Conservation (phyloP, 2,797 vertebrate species). For the Centroberyx gerrardi region DNA sequence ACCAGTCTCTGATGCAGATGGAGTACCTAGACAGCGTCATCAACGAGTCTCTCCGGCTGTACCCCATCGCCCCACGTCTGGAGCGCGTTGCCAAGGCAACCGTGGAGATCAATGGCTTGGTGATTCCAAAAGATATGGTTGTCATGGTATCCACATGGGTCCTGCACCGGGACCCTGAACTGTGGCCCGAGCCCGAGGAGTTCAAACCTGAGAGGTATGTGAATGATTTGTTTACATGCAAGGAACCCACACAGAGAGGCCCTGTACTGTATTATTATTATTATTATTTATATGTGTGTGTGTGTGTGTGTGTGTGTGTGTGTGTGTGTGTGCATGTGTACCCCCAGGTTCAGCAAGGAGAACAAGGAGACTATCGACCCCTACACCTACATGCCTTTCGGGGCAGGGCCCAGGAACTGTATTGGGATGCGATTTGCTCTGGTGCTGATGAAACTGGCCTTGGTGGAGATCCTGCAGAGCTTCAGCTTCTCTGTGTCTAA, state of each 20-base stretch:
- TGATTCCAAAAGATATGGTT: conserved; percentile 79
- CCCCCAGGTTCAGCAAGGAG: conserved; percentile 86
- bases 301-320: neutral
- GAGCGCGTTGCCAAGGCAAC: conserved; percentile 85
- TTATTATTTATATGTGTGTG: neutral
- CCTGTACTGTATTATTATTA: neutral
- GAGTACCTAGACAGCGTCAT: conserved; percentile 86
- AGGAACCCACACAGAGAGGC: neutral
- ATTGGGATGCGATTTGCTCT: conserved; percentile 90
- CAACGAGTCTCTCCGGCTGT: conserved; percentile 82
- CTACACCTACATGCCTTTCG: conserved; percentile 86
- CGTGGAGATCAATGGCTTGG: conserved; percentile 79
- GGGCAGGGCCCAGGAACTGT: conserved; percentile 89
- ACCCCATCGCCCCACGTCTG: conserved; percentile 65
- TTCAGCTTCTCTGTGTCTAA: conserved; percentile 84
- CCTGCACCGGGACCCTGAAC: conserved; percentile 76
- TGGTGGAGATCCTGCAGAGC: conserved; percentile 82
- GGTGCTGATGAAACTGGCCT: conserved; percentile 83
- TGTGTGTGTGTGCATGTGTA: neutral
- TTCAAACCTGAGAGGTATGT: conserved; percentile 87
- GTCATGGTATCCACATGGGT: conserved; percentile 75
- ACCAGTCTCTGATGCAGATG: conserved; percentile 83
- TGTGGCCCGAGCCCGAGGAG: conserved; percentile 83
- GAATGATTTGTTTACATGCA: neutral
- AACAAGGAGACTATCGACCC: conserved; percentile 82